Evolutionary conservation across 2,888 invertebrate genomes (phyloP), one percentile per base, ranked within the genome.

Genomic region (Melipona bicolor): DNA sequence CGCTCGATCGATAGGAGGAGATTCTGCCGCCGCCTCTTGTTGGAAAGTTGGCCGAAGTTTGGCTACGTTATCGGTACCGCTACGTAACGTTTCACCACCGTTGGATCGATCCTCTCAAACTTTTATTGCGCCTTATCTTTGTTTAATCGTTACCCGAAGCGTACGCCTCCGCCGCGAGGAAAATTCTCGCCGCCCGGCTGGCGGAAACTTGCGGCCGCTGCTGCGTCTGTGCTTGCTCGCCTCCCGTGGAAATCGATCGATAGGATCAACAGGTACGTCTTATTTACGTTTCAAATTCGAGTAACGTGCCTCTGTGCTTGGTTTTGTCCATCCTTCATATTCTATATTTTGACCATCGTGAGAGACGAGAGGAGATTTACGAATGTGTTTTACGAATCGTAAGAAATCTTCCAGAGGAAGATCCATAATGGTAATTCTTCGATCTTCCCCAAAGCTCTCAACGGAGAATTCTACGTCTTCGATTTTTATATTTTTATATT

Each of bases 51-150:
- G 72, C 3, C 32, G 21, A 83, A 69, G 62, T 56, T 68, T 11
- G 49, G 62, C 15, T 69, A 52, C 59, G 83, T 83, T 83, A 64
- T 77, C 69, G 72, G 72, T 52, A 67, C 19, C 67, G n/a, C 6
- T 62, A n/a, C 36, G 52, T 73, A 56, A 69, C 64, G 64, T 83
- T 83, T 73, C 64, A 69, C 24, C 64, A 36, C 61, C 69, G 72
- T 49, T 69, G 69, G 21, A 77, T 77, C 84, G 78, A 78, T 59
- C 78, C 70, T 61, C 36, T 36, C 27, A 4, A 83, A 77, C 78
- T 77, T 77, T 82, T 81, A 82, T 75, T 70, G 65, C 84, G 71
- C 36, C 71, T 52, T 71, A 68, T 49, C 74, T 64, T 73, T 76
- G 78, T 73, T 76, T 79, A 85, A 78, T 70, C 81, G 71, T 83